Evolutionary conservation across 2,888 invertebrate genomes (phyloP), one percentile per base, ranked within the genome.

Genomic region (Drosophila barbarae): DNA sequence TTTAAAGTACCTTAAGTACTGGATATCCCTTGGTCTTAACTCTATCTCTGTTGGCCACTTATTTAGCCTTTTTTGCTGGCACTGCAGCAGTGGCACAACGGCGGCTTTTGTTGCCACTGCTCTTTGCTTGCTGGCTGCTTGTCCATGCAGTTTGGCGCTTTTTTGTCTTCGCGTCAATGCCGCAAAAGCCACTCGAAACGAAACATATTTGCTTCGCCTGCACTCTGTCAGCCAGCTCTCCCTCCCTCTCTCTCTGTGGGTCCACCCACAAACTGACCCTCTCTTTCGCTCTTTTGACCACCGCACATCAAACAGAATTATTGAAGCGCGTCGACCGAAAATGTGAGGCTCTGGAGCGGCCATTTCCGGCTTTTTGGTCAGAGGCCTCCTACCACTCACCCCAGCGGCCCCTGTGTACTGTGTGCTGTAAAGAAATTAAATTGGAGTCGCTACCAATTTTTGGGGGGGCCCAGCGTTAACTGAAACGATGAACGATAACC

Each of bases 181-280:
- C 82, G 74, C 82, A 81, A 74, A 76, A 81, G 79, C 81, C 84
- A 74, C 80, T 77, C 76, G 61, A 71, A 74, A 79, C 76, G 61
- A 71, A 74, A 79, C 65, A 76, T 82, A 73, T 71, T 74, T 66
- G 69, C 75, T 41, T 52, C 51, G 53, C 23, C 56, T 30, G 52
- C 32, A 58, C 47, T 53, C 34, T 38, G 47, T 56, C 26, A 63
- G 59, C 26, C 32, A 8, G 15, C 51, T 28, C 26, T 10, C 28
- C 38, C 28, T 26, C 12, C 3, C 0, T 35, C 35, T 15, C 5
- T 23, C n/a, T 12, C 2, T 9, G 15, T 32, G 13, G 34, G 7
- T 12, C 10, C 56, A 21, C 32, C 38, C 47, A 32, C 59, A 39
- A 26, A 36, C 28, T 36, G 15, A 9, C 6, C 32, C 5, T 30